Conservation (phyloP, 2,113 vertebrate species). For the Microtus montanus region DNA sequence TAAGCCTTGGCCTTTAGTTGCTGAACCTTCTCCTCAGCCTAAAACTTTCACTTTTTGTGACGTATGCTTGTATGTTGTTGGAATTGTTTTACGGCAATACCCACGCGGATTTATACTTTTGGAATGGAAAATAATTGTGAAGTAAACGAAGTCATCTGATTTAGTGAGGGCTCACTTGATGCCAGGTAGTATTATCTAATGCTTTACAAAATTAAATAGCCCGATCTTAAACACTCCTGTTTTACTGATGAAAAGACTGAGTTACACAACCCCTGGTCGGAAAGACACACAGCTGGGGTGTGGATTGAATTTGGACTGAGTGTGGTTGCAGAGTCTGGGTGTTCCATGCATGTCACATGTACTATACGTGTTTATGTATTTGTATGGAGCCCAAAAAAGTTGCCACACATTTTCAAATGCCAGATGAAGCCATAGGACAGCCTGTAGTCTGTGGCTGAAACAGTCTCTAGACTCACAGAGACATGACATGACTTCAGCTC, state of each 20-base stretch:
- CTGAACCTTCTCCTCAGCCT: neutral
- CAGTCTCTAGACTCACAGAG: neutral
- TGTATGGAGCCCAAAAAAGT: neutral
- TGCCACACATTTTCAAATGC: slow-evolving; percentile 5
- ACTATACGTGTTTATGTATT: neutral
- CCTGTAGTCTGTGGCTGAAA: neutral
- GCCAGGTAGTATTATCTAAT: neutral
- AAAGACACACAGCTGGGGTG: neutral
- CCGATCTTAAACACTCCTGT: neutral
- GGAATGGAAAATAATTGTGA: neutral
- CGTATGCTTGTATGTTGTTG: neutral
- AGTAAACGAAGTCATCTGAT: slow-evolving; percentile 16
- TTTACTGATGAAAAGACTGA: neutral
- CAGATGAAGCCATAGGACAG: neutral
- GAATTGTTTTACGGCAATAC: neutral
- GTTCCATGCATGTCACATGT: neutral
- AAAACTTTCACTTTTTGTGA: neutral
- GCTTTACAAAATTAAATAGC: slow-evolving; percentile 21
- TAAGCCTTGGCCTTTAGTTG: neutral
- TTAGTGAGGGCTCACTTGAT: neutral
- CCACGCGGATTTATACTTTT: neutral
- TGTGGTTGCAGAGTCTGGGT: neutral
- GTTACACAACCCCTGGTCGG: neutral
- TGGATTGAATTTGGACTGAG: neutral
- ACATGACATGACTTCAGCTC: neutral